Percentiles rank a stretch among this genome's conserved stretches.
Evolutionary conservation across 2,797 vertebrate species (phyloP).

Genomic region (Streptopelia turtur): DNA sequence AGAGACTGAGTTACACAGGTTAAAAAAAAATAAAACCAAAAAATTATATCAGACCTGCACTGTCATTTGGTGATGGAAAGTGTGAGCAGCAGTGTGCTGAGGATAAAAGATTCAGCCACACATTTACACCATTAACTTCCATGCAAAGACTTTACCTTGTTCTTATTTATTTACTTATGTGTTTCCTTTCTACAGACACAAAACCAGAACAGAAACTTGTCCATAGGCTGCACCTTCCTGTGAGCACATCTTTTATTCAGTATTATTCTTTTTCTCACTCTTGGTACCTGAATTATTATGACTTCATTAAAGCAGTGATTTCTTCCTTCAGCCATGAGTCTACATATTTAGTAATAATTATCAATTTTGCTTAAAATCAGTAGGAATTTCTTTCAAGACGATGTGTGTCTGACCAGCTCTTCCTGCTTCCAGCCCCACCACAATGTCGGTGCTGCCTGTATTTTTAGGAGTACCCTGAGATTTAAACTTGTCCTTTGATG

Average conservation of each 20-base stretch:
- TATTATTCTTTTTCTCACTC: background rate
- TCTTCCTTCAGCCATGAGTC: conserved; percentile 80
- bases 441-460: background rate
- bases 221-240: background rate
- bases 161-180: background rate
- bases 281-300: conserved; percentile 82
- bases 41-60: background rate
- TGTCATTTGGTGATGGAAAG: background rate
- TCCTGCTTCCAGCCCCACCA: background rate
- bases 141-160: background rate
- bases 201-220: background rate
- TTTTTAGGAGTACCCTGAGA: background rate
- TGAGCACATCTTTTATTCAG: background rate
- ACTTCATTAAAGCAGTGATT: conserved; percentile 77
- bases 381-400: background rate
- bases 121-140: background rate
- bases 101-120: background rate
- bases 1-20: conserved; percentile 82
- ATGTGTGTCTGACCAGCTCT: background rate
- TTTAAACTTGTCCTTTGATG: background rate
- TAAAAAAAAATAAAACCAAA: background rate
- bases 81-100: background rate
- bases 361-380: background rate
- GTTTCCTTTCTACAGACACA: background rate
- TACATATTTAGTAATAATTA: conserved; percentile 79